Conservation (phyloP, 2,113 vertebrate genomes). For the Chionomys nivalis region DNA sequence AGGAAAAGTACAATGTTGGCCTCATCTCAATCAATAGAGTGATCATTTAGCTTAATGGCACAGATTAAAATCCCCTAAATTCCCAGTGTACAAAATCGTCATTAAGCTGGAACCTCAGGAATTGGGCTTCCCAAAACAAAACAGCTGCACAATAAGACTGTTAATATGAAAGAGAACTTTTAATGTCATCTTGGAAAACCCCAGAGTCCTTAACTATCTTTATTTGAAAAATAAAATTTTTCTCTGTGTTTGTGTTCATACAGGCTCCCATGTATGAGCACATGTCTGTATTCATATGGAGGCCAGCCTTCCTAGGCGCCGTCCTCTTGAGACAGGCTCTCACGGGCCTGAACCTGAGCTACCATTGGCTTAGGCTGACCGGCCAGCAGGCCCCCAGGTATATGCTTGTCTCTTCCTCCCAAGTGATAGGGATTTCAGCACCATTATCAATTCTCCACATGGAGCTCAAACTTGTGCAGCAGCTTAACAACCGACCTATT, state of each 20-base stretch:
- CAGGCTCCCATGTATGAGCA: background rate
- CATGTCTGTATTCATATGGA: no score
- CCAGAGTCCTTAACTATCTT: background rate
- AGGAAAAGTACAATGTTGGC: background rate
- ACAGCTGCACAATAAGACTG: constrained; percentile 9
- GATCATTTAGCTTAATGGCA: background rate
- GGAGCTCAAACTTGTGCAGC: background rate
- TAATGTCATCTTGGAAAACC: background rate
- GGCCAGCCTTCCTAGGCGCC: background rate
- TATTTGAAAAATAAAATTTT: background rate
- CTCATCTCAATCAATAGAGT: background rate
- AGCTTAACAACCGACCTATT: background rate
- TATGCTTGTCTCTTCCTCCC: background rate
- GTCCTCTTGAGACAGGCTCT: background rate
- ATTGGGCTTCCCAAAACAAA: background rate
- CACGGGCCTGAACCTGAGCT: background rate
- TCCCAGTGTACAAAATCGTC: background rate
- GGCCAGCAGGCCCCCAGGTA: background rate
- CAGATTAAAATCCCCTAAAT: background rate
- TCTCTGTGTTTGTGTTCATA: background rate
- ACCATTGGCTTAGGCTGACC: no score
- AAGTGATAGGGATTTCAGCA: no score
- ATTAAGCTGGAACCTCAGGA: constrained; percentile 19
- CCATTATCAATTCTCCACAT: background rate
- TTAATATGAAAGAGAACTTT: constrained; percentile 31